Evolutionary conservation across 2,113 vertebrate species (phyloP).

Genomic region (Diadophis punctatus): DNA sequence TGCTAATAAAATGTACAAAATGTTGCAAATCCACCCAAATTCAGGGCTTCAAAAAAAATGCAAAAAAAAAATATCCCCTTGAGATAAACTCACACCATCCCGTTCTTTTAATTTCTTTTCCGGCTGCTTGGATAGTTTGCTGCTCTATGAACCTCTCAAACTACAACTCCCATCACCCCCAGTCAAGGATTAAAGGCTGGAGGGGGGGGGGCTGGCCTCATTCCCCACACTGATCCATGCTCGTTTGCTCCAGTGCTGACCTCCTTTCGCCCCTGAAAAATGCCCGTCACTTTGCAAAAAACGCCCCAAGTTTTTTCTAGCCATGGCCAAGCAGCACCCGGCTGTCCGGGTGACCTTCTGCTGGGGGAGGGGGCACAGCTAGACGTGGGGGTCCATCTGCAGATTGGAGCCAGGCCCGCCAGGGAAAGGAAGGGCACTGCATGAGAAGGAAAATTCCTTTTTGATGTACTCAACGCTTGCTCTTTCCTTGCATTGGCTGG

Average conservation of each 20-base stretch:
- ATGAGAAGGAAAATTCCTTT: neutral
- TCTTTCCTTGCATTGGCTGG: neutral
- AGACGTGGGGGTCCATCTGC: too few relatives aligned
- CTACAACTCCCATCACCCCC: neutral
- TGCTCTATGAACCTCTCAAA: neutral
- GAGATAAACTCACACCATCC: neutral
- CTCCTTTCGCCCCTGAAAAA: neutral
- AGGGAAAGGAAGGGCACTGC: too few relatives aligned
- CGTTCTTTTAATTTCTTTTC: neutral
- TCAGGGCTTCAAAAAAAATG: too few relatives aligned
- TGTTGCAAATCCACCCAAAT: too few relatives aligned
- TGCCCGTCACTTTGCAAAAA: neutral
- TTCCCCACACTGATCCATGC: neutral
- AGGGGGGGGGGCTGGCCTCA: neutral
- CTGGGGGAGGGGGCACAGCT: neutral
- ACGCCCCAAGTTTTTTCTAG: neutral
- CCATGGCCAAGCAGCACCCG: neutral
- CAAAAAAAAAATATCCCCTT: neutral
- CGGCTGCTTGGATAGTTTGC: neutral
- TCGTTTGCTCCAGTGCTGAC: neutral
- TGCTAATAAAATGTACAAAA: too few relatives aligned
- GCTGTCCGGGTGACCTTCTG: neutral
- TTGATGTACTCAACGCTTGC: neutral
- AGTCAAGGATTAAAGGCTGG: neutral
- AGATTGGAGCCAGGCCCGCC: neutral